These are phyloP conservation scores for Eupsilia transversa DNA, from an alignment of 2,888 invertebrate genomes.

Conservation along the genomic window DNA sequence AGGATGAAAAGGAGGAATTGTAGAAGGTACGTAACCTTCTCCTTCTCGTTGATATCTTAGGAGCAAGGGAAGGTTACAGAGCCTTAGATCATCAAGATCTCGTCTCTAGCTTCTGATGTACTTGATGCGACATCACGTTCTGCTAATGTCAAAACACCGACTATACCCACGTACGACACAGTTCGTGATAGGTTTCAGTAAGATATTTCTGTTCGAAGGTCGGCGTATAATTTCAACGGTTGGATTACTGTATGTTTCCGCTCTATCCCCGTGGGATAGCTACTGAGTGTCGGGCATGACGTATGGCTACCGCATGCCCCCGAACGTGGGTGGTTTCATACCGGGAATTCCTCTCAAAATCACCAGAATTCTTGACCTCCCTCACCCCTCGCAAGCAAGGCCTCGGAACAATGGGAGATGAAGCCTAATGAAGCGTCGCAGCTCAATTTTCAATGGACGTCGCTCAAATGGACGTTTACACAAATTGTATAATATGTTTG, in stretches of 20 bases:
- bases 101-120: not conserved
- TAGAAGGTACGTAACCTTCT: no score
- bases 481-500: conserved; percentile 72
- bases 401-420: conserved; percentile 27
- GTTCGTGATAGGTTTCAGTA: conserved; percentile 58
- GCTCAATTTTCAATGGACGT: conserved; percentile 68
- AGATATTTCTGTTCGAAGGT: conserved; percentile 61
- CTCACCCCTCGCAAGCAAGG: conserved; percentile 34
- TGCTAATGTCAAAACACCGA: conserved; percentile 19
- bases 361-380: conserved; percentile 69
- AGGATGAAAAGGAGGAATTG: conserved; percentile 18
- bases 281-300: conserved; percentile 73
- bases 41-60: conserved; percentile 7
- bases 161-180: conserved; percentile 46
- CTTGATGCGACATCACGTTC: conserved; percentile 16
- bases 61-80: conserved; percentile 21
- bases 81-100: conserved; percentile 1
- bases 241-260: conserved; percentile 68
- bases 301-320: conserved; percentile 70
- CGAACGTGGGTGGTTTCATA: conserved; percentile 70
- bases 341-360: conserved; percentile 67
- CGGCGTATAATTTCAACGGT: conserved; percentile 68
- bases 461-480: conserved; percentile 72
- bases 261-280: conserved; percentile 68
- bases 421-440: conserved; percentile 62